phyloP scores from a whole-genome alignment of 2,888 invertebrate genomes.

The Drosophila siamana region DNA sequence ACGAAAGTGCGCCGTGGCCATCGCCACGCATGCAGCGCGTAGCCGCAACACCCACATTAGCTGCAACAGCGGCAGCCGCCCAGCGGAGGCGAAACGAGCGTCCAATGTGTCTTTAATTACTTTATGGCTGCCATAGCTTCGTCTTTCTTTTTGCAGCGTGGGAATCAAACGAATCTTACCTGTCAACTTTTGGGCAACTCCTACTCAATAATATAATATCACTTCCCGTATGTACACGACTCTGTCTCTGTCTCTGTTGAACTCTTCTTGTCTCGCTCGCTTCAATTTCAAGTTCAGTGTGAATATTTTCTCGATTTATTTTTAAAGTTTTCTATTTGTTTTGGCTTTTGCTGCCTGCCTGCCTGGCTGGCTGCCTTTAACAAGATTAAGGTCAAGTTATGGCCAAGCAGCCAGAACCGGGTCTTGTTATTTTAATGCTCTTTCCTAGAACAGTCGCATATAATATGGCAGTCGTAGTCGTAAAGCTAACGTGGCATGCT shows the following conservation, averaged over 20 bases:
- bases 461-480: background rate
- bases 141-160: constrained; percentile 54
- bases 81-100: constrained; percentile 53
- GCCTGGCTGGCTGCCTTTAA: constrained; percentile 60
- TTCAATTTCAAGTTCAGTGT: constrained; percentile 66
- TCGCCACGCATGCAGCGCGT: constrained; percentile 60
- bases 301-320: constrained; percentile 56
- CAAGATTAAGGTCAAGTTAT: constrained; percentile 76
- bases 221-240: background rate
- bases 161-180: constrained; percentile 62
- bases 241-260: constrained; percentile 1
- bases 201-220: constrained; percentile 23
- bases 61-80: constrained; percentile 27
- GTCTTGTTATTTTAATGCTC: constrained; percentile 37
- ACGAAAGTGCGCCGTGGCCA: constrained; percentile 15
- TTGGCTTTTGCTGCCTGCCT: constrained; percentile 48
- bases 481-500: constrained; percentile 3
- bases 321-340: constrained; percentile 68
- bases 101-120: constrained; percentile 71
- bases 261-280: background rate
- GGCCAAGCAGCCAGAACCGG: constrained; percentile 15
- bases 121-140: constrained; percentile 61
- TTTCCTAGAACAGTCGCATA: constrained; percentile 46
- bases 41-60: constrained; percentile 79
- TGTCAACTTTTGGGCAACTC: constrained; percentile 43